Evolutionary conservation across 1,140 invertebrate genomes (phyloP), one percentile per base, ranked within the genome.

Genomic region (Drosophila pseudoananassae): DNA sequence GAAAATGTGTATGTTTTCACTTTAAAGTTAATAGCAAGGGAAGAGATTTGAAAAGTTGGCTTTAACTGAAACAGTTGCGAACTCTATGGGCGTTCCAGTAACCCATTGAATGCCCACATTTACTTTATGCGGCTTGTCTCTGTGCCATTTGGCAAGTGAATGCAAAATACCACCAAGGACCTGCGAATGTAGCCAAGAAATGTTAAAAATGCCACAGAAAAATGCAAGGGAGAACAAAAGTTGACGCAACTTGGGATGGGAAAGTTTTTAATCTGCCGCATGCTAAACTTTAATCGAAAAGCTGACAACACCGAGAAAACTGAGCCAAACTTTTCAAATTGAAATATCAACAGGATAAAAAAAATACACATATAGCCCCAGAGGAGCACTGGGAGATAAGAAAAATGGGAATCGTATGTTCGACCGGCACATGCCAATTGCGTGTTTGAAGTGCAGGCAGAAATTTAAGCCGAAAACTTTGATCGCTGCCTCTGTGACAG

Each of bases 391-490:
- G 4, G 4, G 15, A 23, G 61, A 66, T 47, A 68, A 31, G 64
- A 61, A 52, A 51, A 74, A 65, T 76, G 69, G 73, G 64, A 77
- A 76, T 77, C 73, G 38, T 59, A 50, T 75, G 71, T 64, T 76
- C 76, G 54, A 47, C 57, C 71, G 74, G 61, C 74, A 76, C 72
- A 76, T 76, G 72, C 73, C 73, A 76, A 76, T 76, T 73, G 70
- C 57, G 57, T 61, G 70, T 63, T 71, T 72, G 58, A 56, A 75
- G 59, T 77, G 73, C 74, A 70, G 70, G 74, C 65, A 77, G 52
- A 76, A 77, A 77, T 77, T 76, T 76, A 77, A 77, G 74, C 73
- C 75, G 74, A 76, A 76, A 77, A 77, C 74, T 77, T 77, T 76
- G 66, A 69, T 76, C 69, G 33, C 9, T 43, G 31, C 43, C 52